phyloP scores from a whole-genome alignment of 1,140 invertebrate genomes.

The Drosophila carrolli region DNA sequence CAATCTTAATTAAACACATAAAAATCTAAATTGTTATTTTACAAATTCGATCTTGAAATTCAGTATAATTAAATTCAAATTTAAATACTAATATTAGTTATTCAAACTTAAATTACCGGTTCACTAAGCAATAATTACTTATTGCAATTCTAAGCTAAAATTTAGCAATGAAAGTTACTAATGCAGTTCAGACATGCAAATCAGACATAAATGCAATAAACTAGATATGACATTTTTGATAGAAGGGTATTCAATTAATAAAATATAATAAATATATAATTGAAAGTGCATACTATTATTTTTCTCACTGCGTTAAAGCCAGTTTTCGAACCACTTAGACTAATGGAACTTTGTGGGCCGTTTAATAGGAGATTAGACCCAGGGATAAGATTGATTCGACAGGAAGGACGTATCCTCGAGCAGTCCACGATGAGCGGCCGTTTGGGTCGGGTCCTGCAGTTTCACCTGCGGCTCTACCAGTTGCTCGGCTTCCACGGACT shows the following conservation, averaged over 20 bases:
- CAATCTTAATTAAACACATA: no score
- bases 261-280: no score
- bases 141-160: background rate
- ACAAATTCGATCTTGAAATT: background rate
- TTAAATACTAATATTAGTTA: background rate
- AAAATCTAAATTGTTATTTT: no score
- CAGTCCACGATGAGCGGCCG: conserved; percentile 50
- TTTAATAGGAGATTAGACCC: background rate
- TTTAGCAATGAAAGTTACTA: no score
- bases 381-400: background rate
- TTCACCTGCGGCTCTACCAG: conserved; percentile 66
- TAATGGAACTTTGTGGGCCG: conserved; percentile 6
- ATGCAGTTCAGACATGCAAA: no score
- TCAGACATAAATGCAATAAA: no score
- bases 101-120: background rate
- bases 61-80: background rate
- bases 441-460: conserved; percentile 51
- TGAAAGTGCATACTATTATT: no score
- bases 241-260: no score
- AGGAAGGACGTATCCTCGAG: no score
- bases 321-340: conserved; percentile 13
- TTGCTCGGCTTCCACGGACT: conserved; percentile 60
- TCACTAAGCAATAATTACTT: background rate
- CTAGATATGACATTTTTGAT: no score
- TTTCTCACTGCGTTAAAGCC: background rate